A percentile compares a stretch with the other conserved stretches of the same genome.
phyloP scores from a whole-genome alignment of 2,113 vertebrate species.

The Mastomys natalensis region DNA sequence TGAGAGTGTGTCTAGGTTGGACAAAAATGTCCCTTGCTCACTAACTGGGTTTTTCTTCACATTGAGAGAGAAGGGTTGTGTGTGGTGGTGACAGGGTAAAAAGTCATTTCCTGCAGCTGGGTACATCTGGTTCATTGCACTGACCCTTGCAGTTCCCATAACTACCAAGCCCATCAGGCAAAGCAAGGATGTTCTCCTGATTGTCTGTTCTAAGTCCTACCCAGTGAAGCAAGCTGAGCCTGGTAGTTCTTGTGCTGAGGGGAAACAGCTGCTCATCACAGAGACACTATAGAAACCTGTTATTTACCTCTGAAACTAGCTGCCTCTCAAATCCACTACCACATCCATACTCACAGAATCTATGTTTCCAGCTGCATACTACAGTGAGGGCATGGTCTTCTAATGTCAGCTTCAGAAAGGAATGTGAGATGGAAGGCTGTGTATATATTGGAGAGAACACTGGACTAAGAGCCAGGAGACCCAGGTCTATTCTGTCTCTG shows the following conservation, averaged over 20 bases:
- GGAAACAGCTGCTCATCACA: constrained; percentile 2
- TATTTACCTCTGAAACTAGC: neutral
- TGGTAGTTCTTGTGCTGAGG: neutral
- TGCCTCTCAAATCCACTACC: neutral
- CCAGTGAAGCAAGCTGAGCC: neutral
- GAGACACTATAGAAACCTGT: neutral
- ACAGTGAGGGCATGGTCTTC: neutral
- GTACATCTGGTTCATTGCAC: neutral
- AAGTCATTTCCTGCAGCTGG: neutral
- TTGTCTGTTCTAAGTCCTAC: neutral
- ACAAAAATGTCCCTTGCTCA: neutral
- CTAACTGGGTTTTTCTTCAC: neutral
- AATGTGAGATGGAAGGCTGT: neutral
- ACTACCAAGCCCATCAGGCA: neutral
- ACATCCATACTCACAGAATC: neutral
- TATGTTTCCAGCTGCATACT: neutral
- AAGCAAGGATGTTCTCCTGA: constrained; percentile 29
- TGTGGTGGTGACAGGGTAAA: neutral
- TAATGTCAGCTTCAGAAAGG: neutral
- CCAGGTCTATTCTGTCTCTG: neutral
- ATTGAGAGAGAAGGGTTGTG: neutral
- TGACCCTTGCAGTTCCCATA: neutral
- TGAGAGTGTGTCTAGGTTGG: neutral
- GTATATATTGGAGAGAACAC: neutral
- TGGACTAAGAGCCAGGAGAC: neutral